A percentile compares a stretch with the other conserved stretches of the same genome.
Conservation (phyloP, 2,888 invertebrate species). For the Epirrita christyi region DNA sequence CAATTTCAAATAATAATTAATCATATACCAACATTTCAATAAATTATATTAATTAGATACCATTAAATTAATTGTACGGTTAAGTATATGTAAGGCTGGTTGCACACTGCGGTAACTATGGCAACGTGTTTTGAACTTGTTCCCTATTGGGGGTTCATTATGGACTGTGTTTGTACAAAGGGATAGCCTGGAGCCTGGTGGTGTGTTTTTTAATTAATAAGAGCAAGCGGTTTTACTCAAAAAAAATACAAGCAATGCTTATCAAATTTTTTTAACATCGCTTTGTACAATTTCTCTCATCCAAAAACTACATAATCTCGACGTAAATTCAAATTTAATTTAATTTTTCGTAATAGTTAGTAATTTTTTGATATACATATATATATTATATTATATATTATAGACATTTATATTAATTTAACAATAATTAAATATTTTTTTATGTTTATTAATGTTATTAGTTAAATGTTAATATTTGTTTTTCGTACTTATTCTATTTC, state of each 20-base stretch:
- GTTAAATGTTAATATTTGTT: no score
- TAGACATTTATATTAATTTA: no score
- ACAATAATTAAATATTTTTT: no score
- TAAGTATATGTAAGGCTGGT: slow-evolving; percentile 8
- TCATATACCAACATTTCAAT: slow-evolving; percentile 16
- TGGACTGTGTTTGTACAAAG: slow-evolving; percentile 31
- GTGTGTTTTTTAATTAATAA: slow-evolving; percentile 9
- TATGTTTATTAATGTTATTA: no score
- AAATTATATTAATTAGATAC: slow-evolving; percentile 17
- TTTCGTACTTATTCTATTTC: no score
- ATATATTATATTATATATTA: no score
- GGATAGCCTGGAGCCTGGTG: slow-evolving; percentile 7
- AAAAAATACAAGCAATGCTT: not conserved
- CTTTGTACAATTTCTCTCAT: no score
- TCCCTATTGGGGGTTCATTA: slow-evolving; percentile 21
- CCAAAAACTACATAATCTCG: no score
- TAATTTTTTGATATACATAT: no score
- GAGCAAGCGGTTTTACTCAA: slow-evolving; percentile 15
- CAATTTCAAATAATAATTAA: slow-evolving; percentile 9
- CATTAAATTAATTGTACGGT: slow-evolving; percentile 25
- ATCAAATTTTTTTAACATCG: no score
- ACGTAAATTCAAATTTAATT: no score
- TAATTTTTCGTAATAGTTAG: no score
- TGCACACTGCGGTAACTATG: slow-evolving; percentile 17
- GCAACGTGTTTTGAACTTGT: slow-evolving; percentile 12